phyloP scores from a whole-genome alignment of 2,888 invertebrate species.

The Oxycera nigricornis region DNA sequence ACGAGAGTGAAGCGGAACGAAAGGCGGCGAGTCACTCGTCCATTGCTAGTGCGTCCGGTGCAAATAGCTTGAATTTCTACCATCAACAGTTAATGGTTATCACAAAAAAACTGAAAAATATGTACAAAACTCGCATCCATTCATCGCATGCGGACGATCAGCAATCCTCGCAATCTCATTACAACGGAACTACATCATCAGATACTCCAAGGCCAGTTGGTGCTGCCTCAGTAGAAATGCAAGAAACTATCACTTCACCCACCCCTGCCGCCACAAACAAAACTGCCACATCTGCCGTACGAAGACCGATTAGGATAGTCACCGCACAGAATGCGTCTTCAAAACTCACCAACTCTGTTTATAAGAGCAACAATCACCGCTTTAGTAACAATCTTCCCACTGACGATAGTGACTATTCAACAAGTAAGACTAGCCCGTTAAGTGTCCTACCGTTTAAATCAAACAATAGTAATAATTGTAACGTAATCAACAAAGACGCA shows the following conservation, averaged over 20 bases:
- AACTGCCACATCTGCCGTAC: background rate
- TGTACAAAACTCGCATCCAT: conserved; percentile 45
- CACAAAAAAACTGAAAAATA: conserved; percentile 45
- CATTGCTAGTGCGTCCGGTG: background rate
- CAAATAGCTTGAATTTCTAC: conserved; percentile 33
- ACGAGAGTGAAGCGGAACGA: background rate
- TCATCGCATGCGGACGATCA: conserved; percentile 17
- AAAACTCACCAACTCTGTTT: conserved; percentile 23
- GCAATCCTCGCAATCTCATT: conserved; percentile 22
- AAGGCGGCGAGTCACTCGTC: background rate
- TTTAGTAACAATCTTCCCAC: conserved; percentile 30
- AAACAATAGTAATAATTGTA: conserved; percentile 42
- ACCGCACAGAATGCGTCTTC: conserved; percentile 3
- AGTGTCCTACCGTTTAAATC: conserved; percentile 42
- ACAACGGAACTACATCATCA: conserved; percentile 3
- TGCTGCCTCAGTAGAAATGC: background rate
- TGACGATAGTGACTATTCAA: conserved; percentile 31
- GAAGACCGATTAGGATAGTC: conserved; percentile 7
- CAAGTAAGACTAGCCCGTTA: conserved; percentile 40
- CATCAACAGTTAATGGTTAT: conserved; percentile 44
- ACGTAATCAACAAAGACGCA: conserved; percentile 45
- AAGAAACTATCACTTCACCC: background rate
- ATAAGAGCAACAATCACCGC: conserved; percentile 29
- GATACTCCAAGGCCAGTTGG: background rate
- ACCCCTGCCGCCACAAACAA: background rate